Percentiles rank a stretch among this genome's conserved stretches.
Conservation (phyloP, 2,113 vertebrate species). For the Ptyas mucosa region DNA sequence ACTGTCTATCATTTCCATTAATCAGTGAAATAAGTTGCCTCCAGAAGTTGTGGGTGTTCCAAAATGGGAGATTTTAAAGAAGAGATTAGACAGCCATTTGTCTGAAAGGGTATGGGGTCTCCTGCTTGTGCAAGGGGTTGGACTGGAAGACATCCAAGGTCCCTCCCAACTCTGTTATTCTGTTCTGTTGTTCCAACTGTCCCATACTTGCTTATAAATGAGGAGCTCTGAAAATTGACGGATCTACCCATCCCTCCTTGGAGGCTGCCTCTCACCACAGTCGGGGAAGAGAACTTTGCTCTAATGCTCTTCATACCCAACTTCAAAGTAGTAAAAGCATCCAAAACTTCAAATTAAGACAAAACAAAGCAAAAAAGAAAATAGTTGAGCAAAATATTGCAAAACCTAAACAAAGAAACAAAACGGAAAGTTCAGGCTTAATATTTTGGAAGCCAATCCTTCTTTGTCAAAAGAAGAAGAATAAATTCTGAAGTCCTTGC, state of each 20-base stretch:
- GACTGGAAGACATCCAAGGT: neutral
- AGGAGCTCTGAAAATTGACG: neutral
- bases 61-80: too few relatives aligned
- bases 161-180: neutral
- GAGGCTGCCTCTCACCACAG: too few relatives aligned
- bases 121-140: too few relatives aligned
- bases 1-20: neutral
- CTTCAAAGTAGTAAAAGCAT: neutral
- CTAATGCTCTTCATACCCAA: neutral
- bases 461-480: neutral
- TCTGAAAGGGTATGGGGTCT: too few relatives aligned
- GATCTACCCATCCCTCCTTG: neutral
- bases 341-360: neutral
- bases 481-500: too few relatives aligned
- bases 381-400: neutral
- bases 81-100: too few relatives aligned
- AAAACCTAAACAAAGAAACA: neutral
- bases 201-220: neutral
- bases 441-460: neutral
- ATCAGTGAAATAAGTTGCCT: too few relatives aligned
- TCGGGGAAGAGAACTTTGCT: neutral
- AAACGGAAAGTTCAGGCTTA: too few relatives aligned
- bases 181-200: neutral
- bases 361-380: neutral
- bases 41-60: too few relatives aligned